Conservation (phyloP, 2,797 vertebrate genomes). For the Acanthurus leucopareius region DNA sequence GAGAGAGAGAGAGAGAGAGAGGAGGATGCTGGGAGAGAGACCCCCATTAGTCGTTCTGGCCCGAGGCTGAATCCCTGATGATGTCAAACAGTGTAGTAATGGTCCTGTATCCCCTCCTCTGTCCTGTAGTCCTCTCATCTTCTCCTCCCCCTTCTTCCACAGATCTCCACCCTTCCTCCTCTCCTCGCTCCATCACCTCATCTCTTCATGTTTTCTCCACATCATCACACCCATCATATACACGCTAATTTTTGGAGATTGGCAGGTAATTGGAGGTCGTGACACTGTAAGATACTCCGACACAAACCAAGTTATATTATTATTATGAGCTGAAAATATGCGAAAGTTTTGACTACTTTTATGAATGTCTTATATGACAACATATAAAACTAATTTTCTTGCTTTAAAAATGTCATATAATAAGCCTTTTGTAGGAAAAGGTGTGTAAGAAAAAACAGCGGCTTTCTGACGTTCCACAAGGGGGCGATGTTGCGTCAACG, state of each 20-base stretch:
- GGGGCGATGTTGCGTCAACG: too few species aligned
- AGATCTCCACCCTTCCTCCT: conserved; percentile 42
- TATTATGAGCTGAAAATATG: neutral
- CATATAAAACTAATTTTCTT: too few species aligned
- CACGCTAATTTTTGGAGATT: conserved; percentile 3
- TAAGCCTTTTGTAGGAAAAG: too few species aligned
- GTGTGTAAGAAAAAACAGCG: too few species aligned
- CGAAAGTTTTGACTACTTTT: neutral
- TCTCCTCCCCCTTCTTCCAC: conserved; percentile 33
- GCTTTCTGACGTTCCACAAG: too few species aligned
- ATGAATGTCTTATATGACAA: too few species aligned
- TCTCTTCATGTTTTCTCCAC: conserved; percentile 41
- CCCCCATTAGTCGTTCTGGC: conserved; percentile 70
- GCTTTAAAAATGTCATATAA: too few species aligned
- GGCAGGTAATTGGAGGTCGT: conserved; percentile 26
- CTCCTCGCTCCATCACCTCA: conserved; percentile 48
- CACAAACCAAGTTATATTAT: conserved; percentile 2
- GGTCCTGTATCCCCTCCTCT: conserved; percentile 50
- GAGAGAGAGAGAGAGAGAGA: conserved; percentile 23
- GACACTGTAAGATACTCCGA: neutral
- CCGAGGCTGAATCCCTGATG: conserved; percentile 70
- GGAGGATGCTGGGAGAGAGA: conserved; percentile 26
- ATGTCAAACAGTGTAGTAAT: conserved; percentile 74
- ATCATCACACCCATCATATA: conserved; percentile 45
- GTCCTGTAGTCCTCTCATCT: conserved; percentile 39